Percentiles rank a stretch among this genome's conserved stretches.
Evolutionary conservation across 2,797 vertebrate genomes (phyloP).

Genomic region (Odontamblyopus lacepedii): DNA sequence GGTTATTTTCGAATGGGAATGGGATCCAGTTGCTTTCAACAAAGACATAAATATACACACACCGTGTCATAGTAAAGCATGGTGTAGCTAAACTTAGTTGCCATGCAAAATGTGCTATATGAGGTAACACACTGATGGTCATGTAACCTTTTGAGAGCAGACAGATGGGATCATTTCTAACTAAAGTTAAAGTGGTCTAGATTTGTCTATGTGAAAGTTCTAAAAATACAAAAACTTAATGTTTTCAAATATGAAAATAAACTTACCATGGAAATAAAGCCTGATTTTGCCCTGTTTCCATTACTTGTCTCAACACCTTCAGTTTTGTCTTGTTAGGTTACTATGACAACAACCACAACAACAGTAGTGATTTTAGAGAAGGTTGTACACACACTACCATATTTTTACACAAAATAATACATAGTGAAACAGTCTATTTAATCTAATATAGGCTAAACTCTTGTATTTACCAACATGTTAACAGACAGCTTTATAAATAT

Average conservation of each 20-base stretch:
- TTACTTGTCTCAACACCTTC: background rate
- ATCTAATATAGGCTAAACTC: too few relatives aligned
- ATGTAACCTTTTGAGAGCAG: background rate
- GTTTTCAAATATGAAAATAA: background rate
- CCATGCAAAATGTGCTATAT: constrained; percentile 9
- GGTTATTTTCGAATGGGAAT: background rate
- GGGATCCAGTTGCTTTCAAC: constrained; percentile 9
- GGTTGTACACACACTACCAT: background rate
- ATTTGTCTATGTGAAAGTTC: background rate
- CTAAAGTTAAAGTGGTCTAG: background rate
- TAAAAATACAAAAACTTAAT: too few relatives aligned
- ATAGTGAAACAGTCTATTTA: background rate
- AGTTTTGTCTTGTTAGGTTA: constrained; percentile 28
- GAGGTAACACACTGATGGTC: constrained; percentile 4
- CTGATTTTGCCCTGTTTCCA: constrained; percentile 11
- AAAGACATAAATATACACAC: background rate
- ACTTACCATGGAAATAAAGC: constrained; percentile 43
- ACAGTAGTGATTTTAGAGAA: background rate
- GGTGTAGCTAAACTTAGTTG: constrained; percentile 29
- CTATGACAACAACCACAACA: constrained; percentile 25
- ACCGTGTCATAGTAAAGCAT: background rate
- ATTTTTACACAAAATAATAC: background rate
- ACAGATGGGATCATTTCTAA: background rate
- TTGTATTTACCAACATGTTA: too few relatives aligned
- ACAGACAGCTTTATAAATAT: background rate